A percentile compares a stretch with the other conserved stretches of the same genome.
These are phyloP conservation scores for Cacoxenus indagator DNA, from an alignment of 2,888 invertebrate species.

Conservation along the genomic window DNA sequence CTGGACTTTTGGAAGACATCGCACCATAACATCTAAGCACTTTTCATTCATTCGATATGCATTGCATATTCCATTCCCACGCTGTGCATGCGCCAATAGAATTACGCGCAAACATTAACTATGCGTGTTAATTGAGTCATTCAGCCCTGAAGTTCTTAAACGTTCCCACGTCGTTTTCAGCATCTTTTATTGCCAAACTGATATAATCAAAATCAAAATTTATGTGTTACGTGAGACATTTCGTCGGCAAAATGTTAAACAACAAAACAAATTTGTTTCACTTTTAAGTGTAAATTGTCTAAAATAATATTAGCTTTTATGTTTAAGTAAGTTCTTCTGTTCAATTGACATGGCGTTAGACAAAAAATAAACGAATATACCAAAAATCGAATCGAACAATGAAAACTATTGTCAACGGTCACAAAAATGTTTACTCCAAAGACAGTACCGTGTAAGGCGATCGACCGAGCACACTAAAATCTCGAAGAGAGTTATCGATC, in stretches of 20 bases:
- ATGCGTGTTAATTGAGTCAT: constrained; percentile 3
- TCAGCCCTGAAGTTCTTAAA: constrained; percentile 4
- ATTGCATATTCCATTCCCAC: not conserved
- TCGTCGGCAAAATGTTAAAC: not conserved
- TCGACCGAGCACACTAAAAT: no score
- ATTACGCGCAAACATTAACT: not conserved
- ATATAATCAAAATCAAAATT: constrained; percentile 10
- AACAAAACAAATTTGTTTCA: constrained; percentile 12
- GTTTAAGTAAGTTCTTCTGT: constrained; percentile 8
- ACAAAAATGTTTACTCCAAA: no score
- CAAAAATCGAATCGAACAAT: not conserved
- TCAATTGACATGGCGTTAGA: not conserved
- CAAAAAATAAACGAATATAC: not conserved
- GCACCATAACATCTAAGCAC: no score
- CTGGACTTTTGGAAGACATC: no score
- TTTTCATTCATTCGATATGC: no score
- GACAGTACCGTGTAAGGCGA: no score
- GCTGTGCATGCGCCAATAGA: not conserved
- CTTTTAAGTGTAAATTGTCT: constrained; percentile 9
- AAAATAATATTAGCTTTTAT: not conserved
- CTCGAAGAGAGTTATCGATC: no score
- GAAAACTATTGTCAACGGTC: not conserved
- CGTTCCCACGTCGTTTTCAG: not conserved
- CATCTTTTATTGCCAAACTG: not conserved
- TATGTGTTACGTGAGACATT: constrained; percentile 17